Base-by-base conservation (phyloP, 2,797 vertebrate genomes). In the Tragelaphus eurycerus region DNA sequence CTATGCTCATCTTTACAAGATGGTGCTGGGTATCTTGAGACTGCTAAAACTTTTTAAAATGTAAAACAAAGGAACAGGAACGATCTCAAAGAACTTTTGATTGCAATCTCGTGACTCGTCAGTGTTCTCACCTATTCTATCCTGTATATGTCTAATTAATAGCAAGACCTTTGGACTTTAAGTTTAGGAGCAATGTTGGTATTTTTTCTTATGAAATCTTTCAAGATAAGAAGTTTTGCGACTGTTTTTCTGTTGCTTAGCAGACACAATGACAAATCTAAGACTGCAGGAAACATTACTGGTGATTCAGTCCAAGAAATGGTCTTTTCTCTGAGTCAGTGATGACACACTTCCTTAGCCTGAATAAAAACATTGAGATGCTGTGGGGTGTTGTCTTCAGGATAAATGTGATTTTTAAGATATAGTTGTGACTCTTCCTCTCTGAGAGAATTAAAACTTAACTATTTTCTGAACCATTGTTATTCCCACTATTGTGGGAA, bases 171-270 rank as follows among this genome's bases (percentile, higher is more conserved):
- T 97, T 95, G 89, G 52, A 89, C 38, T 91, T 67, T 55, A 59
- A 85, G 9, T 88, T 91, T 84, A 57, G 55, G 46, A 87, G 34
- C 81, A 93, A 83, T 86, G 59, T 55, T 91, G 67, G 48, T 95
- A 93, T 52, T 92, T 96, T 95, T 64, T 78, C 52, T 46, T 60
- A 74, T 27, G 86, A 93, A 88, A 92, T 92, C 71, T 97, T 94
- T 90, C 87, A 87, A 97, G 97, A 96, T 98, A 96, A 97, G 86
- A 96, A 89, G 25, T 94, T 93, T 96, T 82, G 50, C 95, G 81
- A 78, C 31, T 97, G 43, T 96, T 98, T 97, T 97, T 95, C 92
- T 97, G 97, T 98, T 97, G 86, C 90, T 97, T 97, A 97, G 98
- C 93, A 96, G 64, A 96, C 17, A 50, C 25, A 86, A 7, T 97